Evolutionary conservation across 1,140 invertebrate genomes (phyloP).

Genomic region (Dreissena polymorpha): DNA sequence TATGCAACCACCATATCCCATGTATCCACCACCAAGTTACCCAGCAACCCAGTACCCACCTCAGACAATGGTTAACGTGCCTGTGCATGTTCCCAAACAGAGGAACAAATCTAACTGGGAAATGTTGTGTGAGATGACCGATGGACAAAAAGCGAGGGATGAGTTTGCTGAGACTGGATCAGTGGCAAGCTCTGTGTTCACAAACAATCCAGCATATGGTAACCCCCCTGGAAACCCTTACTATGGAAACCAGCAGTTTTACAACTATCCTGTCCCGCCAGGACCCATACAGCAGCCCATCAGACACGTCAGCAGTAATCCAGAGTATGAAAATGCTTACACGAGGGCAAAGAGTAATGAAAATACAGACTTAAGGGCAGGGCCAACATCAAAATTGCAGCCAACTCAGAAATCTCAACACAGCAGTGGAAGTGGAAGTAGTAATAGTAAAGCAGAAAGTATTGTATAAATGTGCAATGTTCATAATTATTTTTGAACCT

Average conservation of each 20-base stretch:
- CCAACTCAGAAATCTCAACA: not conserved
- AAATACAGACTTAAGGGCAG: not conserved
- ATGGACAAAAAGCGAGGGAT: slow-evolving; percentile 47
- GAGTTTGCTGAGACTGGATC: slow-evolving; percentile 57
- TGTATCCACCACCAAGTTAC: slow-evolving; percentile 7
- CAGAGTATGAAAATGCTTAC: not conserved
- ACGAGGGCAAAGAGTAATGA: not conserved
- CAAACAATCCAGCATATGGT: slow-evolving; percentile 54
- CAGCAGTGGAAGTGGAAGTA: no score
- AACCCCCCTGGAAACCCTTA: not conserved
- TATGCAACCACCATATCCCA: slow-evolving; percentile 12
- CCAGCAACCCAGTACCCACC: slow-evolving; percentile 6
- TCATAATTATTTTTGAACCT: no score
- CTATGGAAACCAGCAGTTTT: not conserved
- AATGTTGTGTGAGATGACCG: slow-evolving; percentile 59
- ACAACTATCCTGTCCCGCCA: not conserved
- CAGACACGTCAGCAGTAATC: not conserved
- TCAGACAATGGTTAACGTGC: slow-evolving; percentile 9
- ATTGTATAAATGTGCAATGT: no score
- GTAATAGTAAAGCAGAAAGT: no score
- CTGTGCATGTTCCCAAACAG: slow-evolving; percentile 33
- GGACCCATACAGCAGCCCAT: not conserved
- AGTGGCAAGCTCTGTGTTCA: slow-evolving; percentile 64
- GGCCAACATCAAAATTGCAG: not conserved
- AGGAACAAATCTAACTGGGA: slow-evolving; percentile 66